Evolutionary conservation across 2,797 vertebrate species (phyloP).

Genomic region (Myotis findleyi): DNA sequence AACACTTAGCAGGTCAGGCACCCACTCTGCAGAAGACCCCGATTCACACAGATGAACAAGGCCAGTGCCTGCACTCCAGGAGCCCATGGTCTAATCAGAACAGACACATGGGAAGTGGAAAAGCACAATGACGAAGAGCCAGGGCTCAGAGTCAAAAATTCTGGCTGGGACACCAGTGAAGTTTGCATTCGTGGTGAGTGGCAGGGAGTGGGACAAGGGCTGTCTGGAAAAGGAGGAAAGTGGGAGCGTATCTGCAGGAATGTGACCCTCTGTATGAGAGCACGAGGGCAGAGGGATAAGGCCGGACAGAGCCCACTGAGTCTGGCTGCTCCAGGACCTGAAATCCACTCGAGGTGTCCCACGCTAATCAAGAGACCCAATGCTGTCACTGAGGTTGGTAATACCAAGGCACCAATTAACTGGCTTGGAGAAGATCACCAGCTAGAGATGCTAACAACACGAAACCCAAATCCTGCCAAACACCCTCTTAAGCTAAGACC

Average conservation of each 20-base stretch:
- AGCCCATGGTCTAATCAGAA: background rate
- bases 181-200: background rate
- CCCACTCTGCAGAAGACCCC: background rate
- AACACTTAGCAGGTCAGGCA: background rate
- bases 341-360: background rate
- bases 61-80: background rate
- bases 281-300: background rate
- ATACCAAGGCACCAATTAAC: background rate
- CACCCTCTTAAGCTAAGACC: background rate
- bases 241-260: background rate
- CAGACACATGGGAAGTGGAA: background rate
- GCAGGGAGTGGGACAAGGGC: background rate
- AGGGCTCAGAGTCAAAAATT: background rate
- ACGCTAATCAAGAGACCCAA: background rate
- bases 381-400: background rate
- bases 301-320: rapidly evolving
- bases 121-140: background rate
- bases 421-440: background rate
- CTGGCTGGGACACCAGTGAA: background rate
- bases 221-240: background rate
- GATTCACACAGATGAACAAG: background rate
- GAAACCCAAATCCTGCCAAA: background rate
- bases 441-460: background rate
- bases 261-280: background rate
- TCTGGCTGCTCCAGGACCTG: too few relatives aligned